Base-by-base conservation (phyloP, 2,888 invertebrate species). In the Drosophila rellima region DNA sequence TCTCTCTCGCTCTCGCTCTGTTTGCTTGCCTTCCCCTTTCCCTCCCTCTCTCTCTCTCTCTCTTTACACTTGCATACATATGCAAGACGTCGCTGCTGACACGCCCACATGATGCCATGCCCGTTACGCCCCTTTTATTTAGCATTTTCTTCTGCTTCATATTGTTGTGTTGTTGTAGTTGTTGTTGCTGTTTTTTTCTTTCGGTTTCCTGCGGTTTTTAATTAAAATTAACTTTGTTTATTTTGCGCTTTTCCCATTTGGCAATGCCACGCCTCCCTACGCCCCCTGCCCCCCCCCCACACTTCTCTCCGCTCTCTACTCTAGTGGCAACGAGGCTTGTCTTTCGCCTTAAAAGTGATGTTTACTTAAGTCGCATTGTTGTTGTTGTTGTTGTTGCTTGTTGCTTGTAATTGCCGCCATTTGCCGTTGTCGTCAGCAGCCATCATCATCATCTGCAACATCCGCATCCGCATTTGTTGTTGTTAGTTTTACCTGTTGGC, bases 221-320 rank as follows among this genome's bases (percentile, higher is more conserved):
- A 85, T 85, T 85, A 85, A 85, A 85, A 85, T 85, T 85, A 85
- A 85, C 84, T 89, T 85, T 85, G 89, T 85, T 85, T 88, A 88
- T 84, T 85, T 89, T 87, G 78, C 78, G 83, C 89, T 82, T 81
- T 77, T 80, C 73, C 74, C 85, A 79, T 82, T 79, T 78, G 74
- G 66, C 52, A 51, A 50, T 42, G 39, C 61, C 20, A 18, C 18
- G 6, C 1, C 11, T 4, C 18, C 40, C 5, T 5, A 13, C 33
- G 11, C 40, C 10, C 20, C 6, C 3, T n/a, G 4, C 26, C 40
- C 15, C 5, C 23, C 11, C 40, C 15, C 23, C n/a, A n/a, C n/a
- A n/a, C n/a, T n/a, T n/a, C 33, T 13, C 2, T 23, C 15, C 4
- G 5, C 26, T 8, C 35, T 15, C 8, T n/a, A n/a, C n/a, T n/a